Evolutionary conservation across 2,888 invertebrate species (phyloP).

Genomic region (Zygaena filipendulae): DNA sequence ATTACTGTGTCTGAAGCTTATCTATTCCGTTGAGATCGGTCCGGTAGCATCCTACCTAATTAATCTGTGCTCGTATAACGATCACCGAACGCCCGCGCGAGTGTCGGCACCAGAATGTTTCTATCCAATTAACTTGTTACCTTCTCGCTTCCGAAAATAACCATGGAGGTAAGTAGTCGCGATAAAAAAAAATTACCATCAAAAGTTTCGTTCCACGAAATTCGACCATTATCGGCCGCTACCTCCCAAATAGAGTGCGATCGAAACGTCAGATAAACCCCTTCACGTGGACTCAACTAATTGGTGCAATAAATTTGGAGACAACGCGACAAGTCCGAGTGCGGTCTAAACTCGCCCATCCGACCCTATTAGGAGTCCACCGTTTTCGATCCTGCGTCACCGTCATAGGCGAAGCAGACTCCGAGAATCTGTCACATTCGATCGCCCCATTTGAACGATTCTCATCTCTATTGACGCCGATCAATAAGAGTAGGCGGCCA

Average conservation of each 20-base stretch:
- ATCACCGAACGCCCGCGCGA: slow-evolving; percentile 37
- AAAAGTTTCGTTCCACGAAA: slow-evolving; percentile 51
- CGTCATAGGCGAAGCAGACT: slow-evolving; percentile 26
- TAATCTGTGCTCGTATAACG: slow-evolving; percentile 44
- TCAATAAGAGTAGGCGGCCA: slow-evolving; percentile 33
- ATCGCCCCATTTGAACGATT: slow-evolving; percentile 28
- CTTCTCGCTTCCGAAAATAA: slow-evolving; percentile 63
- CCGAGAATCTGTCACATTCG: slow-evolving; percentile 37
- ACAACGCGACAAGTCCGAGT: slow-evolving; percentile 43
- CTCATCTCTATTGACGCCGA: slow-evolving; percentile 36
- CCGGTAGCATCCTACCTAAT: too few species aligned
- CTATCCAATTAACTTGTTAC: slow-evolving; percentile 64
- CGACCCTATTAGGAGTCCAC: slow-evolving; percentile 43
- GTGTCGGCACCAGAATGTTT: slow-evolving; percentile 47
- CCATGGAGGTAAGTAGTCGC: too few species aligned
- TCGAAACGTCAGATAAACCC: slow-evolving; percentile 48
- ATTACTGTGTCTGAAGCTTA: too few species aligned
- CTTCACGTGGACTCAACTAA: slow-evolving; percentile 59
- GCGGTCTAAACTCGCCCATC: slow-evolving; percentile 31
- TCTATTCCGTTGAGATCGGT: too few species aligned
- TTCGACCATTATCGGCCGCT: slow-evolving; percentile 56
- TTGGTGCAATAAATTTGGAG: slow-evolving; percentile 64
- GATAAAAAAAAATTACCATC: slow-evolving; percentile 32
- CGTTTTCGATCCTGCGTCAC: too few species aligned
- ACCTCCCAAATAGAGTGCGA: slow-evolving; percentile 66